Base-by-base conservation (phyloP, 2,888 invertebrate genomes). In the Parnassius glacialis region DNA sequence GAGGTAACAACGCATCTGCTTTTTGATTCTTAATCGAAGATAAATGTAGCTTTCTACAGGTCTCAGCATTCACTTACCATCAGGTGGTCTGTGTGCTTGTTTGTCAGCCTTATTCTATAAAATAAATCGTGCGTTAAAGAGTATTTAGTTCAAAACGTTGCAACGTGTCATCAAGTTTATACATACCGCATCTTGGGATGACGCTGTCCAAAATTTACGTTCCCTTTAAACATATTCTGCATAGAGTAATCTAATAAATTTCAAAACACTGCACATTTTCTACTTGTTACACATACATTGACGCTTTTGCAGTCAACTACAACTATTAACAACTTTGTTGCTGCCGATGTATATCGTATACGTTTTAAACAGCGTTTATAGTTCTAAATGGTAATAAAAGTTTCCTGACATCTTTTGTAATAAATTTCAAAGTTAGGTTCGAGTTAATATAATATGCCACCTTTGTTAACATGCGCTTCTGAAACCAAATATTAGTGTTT, bases 371-470 rank as follows among this genome's bases (percentile, higher is more conserved):
- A 41, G 53, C n/a, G 13, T 20, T 10, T 7, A 10, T 25, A 9
- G 9, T 41, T 9, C 34, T 20, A 2, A 41, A 53, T 54, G 2
- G 1, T 34, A 51, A 48, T 44, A 20, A 43, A 58, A 61, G 74
- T 59, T 69, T 65, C 67, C 70, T 78, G 70, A 69, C 70, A 78
- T 80, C 76, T 78, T 79, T 75, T 72, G 80, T 80, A 79, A 83
- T 84, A 84, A 83, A 83, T 84, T 83, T 75, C 76, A 74, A 78
- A 83, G 81, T 84, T 79, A 75, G 75, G 80, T 79, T 80, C 78
- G 72, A 78, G 80, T 83, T 83, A 82, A 83, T 84, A 83, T 82
- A 82, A 83, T 81, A 81, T 80, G 82, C 78, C 83, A 83, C 78
- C 75, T 83, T 78, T 83, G 84, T 82, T 83, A 83, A 84, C 80